Percentiles rank a stretch among this genome's conserved stretches.
Conservation (phyloP, 2,113 vertebrate species). For the Nyctibius bracteatus region DNA sequence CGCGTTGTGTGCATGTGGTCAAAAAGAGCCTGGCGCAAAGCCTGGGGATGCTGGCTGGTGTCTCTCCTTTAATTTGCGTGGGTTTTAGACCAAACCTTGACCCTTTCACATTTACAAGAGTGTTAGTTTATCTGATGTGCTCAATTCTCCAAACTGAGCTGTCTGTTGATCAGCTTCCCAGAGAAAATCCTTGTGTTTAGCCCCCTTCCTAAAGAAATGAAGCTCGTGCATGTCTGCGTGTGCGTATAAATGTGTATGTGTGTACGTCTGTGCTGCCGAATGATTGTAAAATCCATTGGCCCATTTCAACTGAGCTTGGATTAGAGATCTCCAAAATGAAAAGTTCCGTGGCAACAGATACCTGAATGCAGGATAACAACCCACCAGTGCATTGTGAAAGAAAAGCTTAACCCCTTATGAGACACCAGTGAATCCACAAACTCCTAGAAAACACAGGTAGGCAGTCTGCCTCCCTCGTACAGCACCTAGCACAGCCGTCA, state of each 20-base stretch:
- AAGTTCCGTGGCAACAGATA: conserved; percentile 17
- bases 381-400: background rate
- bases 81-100: background rate
- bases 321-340: background rate
- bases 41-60: rapidly evolving
- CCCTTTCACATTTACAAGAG: background rate
- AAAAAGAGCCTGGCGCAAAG: background rate
- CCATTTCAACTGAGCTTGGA: background rate
- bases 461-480: background rate
- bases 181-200: background rate
- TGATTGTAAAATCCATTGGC: background rate
- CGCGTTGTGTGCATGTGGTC: background rate
- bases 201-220: background rate
- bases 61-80: background rate
- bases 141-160: background rate
- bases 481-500: background rate
- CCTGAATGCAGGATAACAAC: background rate
- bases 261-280: background rate
- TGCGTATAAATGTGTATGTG: background rate
- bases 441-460: background rate
- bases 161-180: background rate
- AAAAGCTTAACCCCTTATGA: background rate
- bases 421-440: background rate
- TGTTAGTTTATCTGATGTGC: background rate
- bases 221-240: rapidly evolving